Evolutionary conservation across 2,797 vertebrate species (phyloP), one percentile per base, ranked within the genome.

Genomic region (Xyrichtys novacula): DNA sequence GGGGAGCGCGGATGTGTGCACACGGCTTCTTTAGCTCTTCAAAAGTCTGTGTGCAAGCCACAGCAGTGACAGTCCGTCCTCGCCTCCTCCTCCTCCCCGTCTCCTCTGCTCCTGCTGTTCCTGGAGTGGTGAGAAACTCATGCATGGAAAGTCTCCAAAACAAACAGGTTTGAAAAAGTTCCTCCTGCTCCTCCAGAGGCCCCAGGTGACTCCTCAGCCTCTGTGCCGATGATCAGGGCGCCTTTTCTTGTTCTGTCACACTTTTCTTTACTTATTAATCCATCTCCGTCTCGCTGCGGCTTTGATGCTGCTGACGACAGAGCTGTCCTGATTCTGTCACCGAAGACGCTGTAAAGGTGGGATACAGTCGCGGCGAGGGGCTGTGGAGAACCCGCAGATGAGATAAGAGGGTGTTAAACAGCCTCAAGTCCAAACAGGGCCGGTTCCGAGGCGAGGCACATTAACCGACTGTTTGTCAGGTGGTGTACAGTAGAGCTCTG

Each of bases 321-420:
- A 56, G 70, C 74, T 85, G 90, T 84, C 90, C 91, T 69, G 76
- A 91, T 92, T 91, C 91, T 91, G 90, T 92, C 92, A 90, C 74
- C 59, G 53, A 71, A 71, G 83, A 61, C 42, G 68, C 65, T 78
- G 67, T 38, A 74, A 86, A 87, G 85, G 81, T 85, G 83, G 74
- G 42, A 44, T 75, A 63, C 69, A 77, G 72, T 81, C 62, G 57
- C 20, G 16, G 26, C 52, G 74, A 53, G 62, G 53, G 59, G 48
- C 78, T 58, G 44, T 28, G 74, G 76, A 65, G 72, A 71, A 56
- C 52, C 48, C 48, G 57, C 14, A 43, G 54, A 61, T 48, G 16
- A 65, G 59, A 83, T 74, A 61, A 71, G 61, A 63, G 40, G 34
- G 46, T 58, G 64, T 67, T 23, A 58, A 82, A 84, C 56, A 81